These are phyloP conservation scores for Bombyx mori DNA, from an alignment of 1,140 invertebrate species.

Conservation along the genomic window DNA sequence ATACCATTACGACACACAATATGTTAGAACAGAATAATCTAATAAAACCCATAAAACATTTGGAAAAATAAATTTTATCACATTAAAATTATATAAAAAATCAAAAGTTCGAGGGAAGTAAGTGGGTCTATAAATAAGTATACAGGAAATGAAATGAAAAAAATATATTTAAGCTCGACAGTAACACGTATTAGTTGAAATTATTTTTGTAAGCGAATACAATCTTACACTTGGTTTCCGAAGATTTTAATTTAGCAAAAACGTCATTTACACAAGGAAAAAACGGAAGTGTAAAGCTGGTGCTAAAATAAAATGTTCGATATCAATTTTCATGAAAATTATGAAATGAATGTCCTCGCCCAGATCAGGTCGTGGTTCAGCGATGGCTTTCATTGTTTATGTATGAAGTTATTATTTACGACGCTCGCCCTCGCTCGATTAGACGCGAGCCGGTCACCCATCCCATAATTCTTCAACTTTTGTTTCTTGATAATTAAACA, in stretches of 20 bases:
- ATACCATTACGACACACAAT: neutral
- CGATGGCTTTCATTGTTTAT: slow-evolving; percentile 46
- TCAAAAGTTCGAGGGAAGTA: too few species aligned
- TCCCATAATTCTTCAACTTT: too few species aligned
- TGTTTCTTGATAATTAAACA: too few species aligned
- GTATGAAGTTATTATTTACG: slow-evolving; percentile 59
- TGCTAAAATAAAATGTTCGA: slow-evolving; percentile 10
- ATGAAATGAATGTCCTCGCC: slow-evolving; percentile 28
- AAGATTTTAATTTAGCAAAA: too few species aligned
- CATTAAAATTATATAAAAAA: too few species aligned
- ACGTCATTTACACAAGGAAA: neutral
- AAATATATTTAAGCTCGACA: neutral
- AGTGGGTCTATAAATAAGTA: too few species aligned
- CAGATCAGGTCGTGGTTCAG: slow-evolving; percentile 13
- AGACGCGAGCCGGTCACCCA: too few species aligned
- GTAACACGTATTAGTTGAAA: neutral
- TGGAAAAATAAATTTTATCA: neutral
- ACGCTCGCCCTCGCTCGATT: slow-evolving; percentile 2
- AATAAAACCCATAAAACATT: neutral
- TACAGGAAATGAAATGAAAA: too few species aligned
- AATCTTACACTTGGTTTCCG: too few species aligned
- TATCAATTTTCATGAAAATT: slow-evolving; percentile 33
- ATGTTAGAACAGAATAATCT: neutral
- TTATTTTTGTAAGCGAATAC: too few species aligned
- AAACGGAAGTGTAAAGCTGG: neutral